Evolutionary conservation across 2,113 vertebrate genomes (phyloP).

Genomic region (Ceyx melanurus): DNA sequence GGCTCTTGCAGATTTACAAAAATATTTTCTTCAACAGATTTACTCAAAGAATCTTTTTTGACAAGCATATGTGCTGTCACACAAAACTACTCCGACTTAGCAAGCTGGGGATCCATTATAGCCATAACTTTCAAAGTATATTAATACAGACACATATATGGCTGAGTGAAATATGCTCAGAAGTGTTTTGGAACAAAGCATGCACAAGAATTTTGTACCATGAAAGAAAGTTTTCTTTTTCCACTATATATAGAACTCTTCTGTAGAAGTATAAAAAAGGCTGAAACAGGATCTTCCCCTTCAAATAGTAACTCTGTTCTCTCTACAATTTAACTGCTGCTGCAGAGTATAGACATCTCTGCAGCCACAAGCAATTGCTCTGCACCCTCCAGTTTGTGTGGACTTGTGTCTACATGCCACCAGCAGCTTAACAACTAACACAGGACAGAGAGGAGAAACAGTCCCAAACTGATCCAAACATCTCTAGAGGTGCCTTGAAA

Average conservation of each 20-base stretch:
- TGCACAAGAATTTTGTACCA: conserved; percentile 42
- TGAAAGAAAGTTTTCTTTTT: conserved; percentile 62
- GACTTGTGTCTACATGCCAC: fast-evolving
- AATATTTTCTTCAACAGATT: conserved; percentile 72
- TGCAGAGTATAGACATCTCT: not conserved
- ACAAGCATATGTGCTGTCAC: conserved; percentile 72
- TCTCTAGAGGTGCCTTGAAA: not conserved
- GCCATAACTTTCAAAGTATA: conserved; percentile 70
- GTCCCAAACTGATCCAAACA: not conserved
- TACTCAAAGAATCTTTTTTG: conserved; percentile 68
- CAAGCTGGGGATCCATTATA: conserved; percentile 72
- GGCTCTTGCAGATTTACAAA: conserved; percentile 62
- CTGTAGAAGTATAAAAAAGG: conserved; percentile 29
- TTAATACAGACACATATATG: conserved; percentile 68
- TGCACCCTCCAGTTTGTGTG: fast-evolving
- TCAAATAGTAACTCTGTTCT: conserved; percentile 53
- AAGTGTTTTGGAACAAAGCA: conserved; percentile 68
- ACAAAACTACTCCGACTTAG: conserved; percentile 64
- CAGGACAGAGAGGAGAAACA: not conserved
- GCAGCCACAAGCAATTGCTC: not conserved
- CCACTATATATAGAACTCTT: conserved; percentile 45
- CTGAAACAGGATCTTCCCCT: conserved; percentile 48
- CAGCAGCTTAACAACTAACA: not conserved
- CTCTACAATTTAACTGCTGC: conserved; percentile 13
- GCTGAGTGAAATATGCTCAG: conserved; percentile 67